A percentile compares a stretch with the other conserved stretches of the same genome.
These are phyloP conservation scores for Zosterops japonicus DNA, from an alignment of 2,113 vertebrate species.

Conservation along the genomic window DNA sequence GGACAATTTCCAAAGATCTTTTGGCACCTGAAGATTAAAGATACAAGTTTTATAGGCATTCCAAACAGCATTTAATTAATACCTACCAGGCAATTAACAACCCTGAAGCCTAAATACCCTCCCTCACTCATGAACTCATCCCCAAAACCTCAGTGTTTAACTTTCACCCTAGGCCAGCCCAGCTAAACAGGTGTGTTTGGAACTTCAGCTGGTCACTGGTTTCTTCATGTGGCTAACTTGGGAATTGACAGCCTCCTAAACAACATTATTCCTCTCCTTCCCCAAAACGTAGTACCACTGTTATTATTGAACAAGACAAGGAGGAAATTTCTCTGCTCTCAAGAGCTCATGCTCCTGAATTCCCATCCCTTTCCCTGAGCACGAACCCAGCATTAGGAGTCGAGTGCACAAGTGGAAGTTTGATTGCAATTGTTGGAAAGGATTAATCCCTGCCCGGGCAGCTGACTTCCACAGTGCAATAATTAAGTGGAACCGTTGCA, in stretches of 20 bases:
- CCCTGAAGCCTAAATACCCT: not conserved
- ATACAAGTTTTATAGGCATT: not conserved
- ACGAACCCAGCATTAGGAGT: not conserved
- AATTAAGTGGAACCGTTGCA: slow-evolving; percentile 16
- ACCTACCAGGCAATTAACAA: not conserved
- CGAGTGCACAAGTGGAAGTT: not conserved
- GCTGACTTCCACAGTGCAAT: not conserved
- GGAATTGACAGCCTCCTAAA: not conserved
- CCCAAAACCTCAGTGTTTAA: not conserved
- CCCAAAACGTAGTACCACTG: not conserved
- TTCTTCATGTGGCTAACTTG: not conserved
- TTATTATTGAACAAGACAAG: not conserved
- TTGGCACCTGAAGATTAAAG: not conserved
- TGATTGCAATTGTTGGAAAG: slow-evolving; percentile 7
- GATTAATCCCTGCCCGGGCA: not conserved
- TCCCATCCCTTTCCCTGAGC: not conserved
- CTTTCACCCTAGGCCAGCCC: not conserved
- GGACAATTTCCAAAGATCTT: not conserved
- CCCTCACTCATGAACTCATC: not conserved
- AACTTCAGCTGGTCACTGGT: not conserved
- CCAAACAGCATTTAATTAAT: not conserved
- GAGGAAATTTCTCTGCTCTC: not conserved
- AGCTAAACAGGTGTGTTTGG: not conserved
- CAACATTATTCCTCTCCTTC: not conserved
- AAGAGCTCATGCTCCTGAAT: not conserved